Conservation (phyloP, 2,888 invertebrate species). For the Drosophila mulleri region DNA sequence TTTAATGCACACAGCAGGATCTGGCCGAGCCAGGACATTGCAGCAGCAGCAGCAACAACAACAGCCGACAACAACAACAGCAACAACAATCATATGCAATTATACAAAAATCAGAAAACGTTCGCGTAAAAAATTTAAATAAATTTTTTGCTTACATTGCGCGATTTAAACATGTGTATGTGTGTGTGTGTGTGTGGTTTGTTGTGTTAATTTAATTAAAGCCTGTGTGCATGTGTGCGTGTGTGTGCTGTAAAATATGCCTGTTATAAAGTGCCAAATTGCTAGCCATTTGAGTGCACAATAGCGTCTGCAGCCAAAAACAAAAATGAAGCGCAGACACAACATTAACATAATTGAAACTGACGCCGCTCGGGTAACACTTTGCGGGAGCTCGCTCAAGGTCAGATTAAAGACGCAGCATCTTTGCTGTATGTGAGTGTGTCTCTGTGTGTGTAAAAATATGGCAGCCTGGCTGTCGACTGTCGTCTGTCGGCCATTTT, state of each 20-base stretch:
- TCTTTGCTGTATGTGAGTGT: slow-evolving; percentile 6
- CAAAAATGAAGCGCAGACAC: slow-evolving; percentile 22
- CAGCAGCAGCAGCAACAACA: slow-evolving; percentile 17
- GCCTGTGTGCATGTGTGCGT: slow-evolving; percentile 27
- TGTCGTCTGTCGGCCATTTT: slow-evolving; percentile 34
- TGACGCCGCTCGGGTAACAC: slow-evolving; percentile 7
- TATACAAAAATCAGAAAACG: slow-evolving; percentile 69
- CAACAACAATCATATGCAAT: slow-evolving; percentile 59
- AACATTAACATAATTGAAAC: slow-evolving; percentile 52
- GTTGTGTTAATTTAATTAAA: slow-evolving; percentile 79
- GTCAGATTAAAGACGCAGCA: slow-evolving; percentile 49
- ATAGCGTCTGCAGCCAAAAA: slow-evolving; percentile 26
- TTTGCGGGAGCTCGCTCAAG: slow-evolving; percentile 37
- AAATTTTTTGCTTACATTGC: slow-evolving; percentile 69
- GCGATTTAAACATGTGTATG: slow-evolving; percentile 36
- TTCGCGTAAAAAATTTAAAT: slow-evolving; percentile 37
- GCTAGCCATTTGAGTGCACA: slow-evolving; percentile 51
- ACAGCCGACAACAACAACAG: slow-evolving; percentile 24
- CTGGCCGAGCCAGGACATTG: slow-evolving; percentile 45
- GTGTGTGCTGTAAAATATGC: slow-evolving; percentile 29
- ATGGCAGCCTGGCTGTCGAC: slow-evolving; percentile 15
- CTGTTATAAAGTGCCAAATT: slow-evolving; percentile 63
- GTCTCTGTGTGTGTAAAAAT: slow-evolving; percentile 11
- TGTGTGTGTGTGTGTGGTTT: slow-evolving; percentile 58
- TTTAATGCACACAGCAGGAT: slow-evolving; percentile 77